These are phyloP conservation scores for Camptogramma bilineatum DNA, from an alignment of 2,888 invertebrate species.

Conservation along the genomic window DNA sequence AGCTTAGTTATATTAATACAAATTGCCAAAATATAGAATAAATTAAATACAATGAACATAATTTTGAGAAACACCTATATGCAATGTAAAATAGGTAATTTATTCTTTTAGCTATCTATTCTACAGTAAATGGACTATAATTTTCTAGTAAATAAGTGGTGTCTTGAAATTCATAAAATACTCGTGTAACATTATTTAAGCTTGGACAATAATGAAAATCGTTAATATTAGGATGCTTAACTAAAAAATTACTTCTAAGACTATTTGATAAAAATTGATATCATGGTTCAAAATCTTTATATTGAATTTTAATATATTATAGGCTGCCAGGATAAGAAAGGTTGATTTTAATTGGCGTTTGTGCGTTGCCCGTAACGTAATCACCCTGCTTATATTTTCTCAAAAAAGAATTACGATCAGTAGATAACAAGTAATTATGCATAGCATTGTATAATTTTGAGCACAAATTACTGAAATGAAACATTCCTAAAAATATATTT, in stretches of 20 bases:
- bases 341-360: slow-evolving; percentile 54
- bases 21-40: slow-evolving; percentile 1
- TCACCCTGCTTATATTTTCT: slow-evolving; percentile 69
- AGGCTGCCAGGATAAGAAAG: slow-evolving; percentile 50
- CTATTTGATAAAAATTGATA: slow-evolving; percentile 21
- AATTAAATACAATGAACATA: neutral
- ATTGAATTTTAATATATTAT: slow-evolving; percentile 12
- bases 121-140: slow-evolving; percentile 36
- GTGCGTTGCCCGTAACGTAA: slow-evolving; percentile 65
- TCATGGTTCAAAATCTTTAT: slow-evolving; percentile 16
- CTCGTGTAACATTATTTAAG: slow-evolving; percentile 13
- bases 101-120: slow-evolving; percentile 40
- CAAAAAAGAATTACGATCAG: slow-evolving; percentile 35
- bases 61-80: too few species aligned
- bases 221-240: slow-evolving; percentile 1
- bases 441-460: slow-evolving; percentile 46
- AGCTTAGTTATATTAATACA: neutral
- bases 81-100: slow-evolving; percentile 16
- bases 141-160: slow-evolving; percentile 29
- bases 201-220: slow-evolving; percentile 30
- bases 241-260: slow-evolving; percentile 24
- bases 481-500: slow-evolving; percentile 42
- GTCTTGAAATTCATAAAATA: slow-evolving; percentile 18
- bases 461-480: slow-evolving; percentile 48
- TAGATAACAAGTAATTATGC: slow-evolving; percentile 34